A percentile compares a stretch with the other conserved stretches of the same genome.
phyloP scores from a whole-genome alignment of 2,797 vertebrate species.

The Galago senegalensis region DNA sequence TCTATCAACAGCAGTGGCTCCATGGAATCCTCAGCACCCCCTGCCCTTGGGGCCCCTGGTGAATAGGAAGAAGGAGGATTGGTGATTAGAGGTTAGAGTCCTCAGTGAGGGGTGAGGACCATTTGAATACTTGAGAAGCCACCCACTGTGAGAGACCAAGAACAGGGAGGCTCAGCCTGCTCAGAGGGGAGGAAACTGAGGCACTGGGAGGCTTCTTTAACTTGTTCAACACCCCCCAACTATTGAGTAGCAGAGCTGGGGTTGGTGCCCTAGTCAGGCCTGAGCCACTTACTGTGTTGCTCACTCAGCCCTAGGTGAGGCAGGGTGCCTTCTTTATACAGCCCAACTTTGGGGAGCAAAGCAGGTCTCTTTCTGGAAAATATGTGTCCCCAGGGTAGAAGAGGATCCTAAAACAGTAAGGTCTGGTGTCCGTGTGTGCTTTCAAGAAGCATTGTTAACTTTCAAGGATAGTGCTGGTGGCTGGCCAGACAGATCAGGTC shows the following conservation, averaged over 20 bases:
- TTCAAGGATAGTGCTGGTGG: background rate
- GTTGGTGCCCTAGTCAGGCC: background rate
- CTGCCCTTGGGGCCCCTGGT: background rate
- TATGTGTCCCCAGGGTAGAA: background rate
- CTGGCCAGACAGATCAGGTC: background rate
- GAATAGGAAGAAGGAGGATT: background rate
- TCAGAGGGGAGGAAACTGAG: background rate
- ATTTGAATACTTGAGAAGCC: background rate
- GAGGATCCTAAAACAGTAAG: fast-evolving
- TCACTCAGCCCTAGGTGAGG: background rate
- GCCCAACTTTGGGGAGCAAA: background rate
- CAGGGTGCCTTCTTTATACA: background rate
- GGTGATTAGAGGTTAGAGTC: background rate
- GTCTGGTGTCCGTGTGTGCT: background rate
- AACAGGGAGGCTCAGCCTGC: background rate
- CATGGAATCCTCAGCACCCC: conserved; percentile 34
- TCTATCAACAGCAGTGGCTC: conserved; percentile 65
- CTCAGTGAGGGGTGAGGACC: background rate
- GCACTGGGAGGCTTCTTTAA: background rate
- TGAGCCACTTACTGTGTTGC: fast-evolving
- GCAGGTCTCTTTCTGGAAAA: background rate
- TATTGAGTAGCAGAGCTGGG: background rate
- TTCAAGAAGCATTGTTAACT: fast-evolving
- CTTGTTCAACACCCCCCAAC: background rate
- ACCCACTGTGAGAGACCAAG: background rate